Evolutionary conservation across 2,888 invertebrate genomes (phyloP).

Genomic region (Harpalus rubripes): DNA sequence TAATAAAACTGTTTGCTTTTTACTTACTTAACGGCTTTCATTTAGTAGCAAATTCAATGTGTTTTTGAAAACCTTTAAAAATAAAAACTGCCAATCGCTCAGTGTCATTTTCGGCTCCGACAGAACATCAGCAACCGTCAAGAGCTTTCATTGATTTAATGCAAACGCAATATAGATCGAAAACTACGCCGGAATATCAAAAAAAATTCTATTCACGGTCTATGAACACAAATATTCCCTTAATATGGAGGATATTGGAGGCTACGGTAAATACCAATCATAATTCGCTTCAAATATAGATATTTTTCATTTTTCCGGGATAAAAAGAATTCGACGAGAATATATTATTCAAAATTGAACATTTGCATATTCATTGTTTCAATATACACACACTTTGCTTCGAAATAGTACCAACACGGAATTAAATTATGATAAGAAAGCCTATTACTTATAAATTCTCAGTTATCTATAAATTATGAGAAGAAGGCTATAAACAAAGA

Average conservation of each 20-base stretch:
- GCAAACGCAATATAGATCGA: not conserved
- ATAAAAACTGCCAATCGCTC: not conserved
- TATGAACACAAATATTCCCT: not conserved
- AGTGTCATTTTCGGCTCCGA: not conserved
- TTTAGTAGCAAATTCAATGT: not conserved
- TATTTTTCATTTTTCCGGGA: not conserved
- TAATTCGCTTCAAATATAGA: not conserved
- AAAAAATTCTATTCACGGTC: not conserved
- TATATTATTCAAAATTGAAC: not conserved
- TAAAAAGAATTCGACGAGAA: not conserved
- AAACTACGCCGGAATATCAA: not conserved
- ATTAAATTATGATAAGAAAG: no score
- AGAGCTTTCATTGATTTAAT: slow-evolving; percentile 6
- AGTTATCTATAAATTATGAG: no score
- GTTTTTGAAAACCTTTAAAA: not conserved
- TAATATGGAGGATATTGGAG: slow-evolving; percentile 1
- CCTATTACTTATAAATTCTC: no score
- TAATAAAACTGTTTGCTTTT: not conserved
- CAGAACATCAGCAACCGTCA: not conserved
- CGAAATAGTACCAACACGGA: not conserved
- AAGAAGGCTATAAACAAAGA: no score
- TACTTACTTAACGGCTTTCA: slow-evolving; percentile 1
- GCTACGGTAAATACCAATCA: not conserved
- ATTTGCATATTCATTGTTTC: not conserved
- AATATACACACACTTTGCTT: not conserved